These are phyloP conservation scores for Drosophila baimaii DNA, from an alignment of 1,140 invertebrate genomes.

Conservation along the genomic window DNA sequence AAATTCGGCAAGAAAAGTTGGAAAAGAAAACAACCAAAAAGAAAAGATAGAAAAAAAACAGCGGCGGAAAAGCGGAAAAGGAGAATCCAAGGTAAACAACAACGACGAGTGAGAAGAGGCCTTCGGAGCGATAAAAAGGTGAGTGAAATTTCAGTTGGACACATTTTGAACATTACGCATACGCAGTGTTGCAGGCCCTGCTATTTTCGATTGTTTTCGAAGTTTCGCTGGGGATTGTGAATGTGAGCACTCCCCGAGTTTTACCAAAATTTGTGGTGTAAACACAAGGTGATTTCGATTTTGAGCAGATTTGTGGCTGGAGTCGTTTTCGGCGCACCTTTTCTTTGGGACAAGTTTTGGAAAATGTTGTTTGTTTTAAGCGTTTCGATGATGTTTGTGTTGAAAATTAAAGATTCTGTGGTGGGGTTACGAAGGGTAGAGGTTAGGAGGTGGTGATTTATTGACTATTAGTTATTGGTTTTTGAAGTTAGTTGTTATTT, in stretches of 20 bases:
- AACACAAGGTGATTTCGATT: constrained; percentile 11
- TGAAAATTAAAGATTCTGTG: not conserved
- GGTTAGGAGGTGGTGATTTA: not conserved
- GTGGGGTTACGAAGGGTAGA: not conserved
- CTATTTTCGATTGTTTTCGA: not conserved
- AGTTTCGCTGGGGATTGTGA: not conserved
- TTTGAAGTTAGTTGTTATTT: too few relatives aligned
- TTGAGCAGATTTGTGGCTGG: constrained; percentile 8
- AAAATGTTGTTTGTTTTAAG: not conserved
- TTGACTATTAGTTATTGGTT: too few relatives aligned
- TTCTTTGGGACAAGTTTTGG: constrained; percentile 1
- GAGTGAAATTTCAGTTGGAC: constrained; percentile 32
- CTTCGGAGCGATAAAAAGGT: constrained; percentile 52
- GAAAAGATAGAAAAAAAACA: constrained; percentile 11
- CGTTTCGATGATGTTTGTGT: not conserved
- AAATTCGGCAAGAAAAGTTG: constrained; percentile 27
- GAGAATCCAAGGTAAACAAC: constrained; percentile 35
- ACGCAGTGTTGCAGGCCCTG: constrained; percentile 7
- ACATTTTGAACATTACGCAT: constrained; percentile 23
- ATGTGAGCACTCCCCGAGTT: too few relatives aligned
- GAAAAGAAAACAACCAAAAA: constrained; percentile 13
- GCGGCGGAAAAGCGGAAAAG: constrained; percentile 25
- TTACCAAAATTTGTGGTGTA: constrained; percentile 17
- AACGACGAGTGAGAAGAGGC: constrained; percentile 16
- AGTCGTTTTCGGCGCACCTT: not conserved